These are phyloP conservation scores for Drosophila persimilis DNA, from an alignment of 1,140 invertebrate genomes.

Conservation along the genomic window DNA sequence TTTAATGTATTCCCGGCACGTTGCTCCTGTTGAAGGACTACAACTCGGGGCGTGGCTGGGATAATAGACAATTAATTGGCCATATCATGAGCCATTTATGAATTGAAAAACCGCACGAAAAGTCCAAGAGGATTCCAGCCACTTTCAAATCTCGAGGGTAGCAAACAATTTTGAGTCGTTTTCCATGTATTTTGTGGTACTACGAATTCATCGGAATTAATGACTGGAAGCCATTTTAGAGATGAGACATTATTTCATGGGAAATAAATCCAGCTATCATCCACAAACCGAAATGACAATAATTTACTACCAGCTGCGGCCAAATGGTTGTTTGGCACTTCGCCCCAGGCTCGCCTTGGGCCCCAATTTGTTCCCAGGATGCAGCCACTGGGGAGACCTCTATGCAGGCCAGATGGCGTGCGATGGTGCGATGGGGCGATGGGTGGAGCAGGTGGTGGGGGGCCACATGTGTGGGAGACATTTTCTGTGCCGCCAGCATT, in stretches of 20 bases:
- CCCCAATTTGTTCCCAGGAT: slow-evolving; percentile 42
- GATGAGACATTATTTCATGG: no score
- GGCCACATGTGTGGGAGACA: no score
- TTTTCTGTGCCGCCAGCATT: slow-evolving; percentile 1
- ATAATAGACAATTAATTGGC: slow-evolving; percentile 2
- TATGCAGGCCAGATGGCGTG: no score
- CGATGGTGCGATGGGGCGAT: neutral
- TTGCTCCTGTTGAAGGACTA: slow-evolving; percentile 1
- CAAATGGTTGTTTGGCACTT: neutral
- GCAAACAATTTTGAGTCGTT: no score
- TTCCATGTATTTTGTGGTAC: no score
- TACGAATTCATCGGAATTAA: no score
- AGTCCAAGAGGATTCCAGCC: no score
- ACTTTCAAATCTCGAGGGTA: neutral
- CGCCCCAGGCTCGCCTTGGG: slow-evolving; percentile 14
- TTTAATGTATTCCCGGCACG: slow-evolving; percentile 27
- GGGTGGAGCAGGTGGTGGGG: no score
- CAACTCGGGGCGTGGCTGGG: neutral
- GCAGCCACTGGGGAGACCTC: slow-evolving; percentile 27
- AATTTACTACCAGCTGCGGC: slow-evolving; percentile 21
- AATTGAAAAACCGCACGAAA: neutral
- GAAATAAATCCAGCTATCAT: slow-evolving; percentile 5
- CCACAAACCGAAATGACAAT: slow-evolving; percentile 28
- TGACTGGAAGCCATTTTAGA: neutral
- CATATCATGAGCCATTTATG: neutral